Percentiles rank a stretch among this genome's conserved stretches.
These are phyloP conservation scores for Acronicta aceris DNA, from an alignment of 2,888 invertebrate genomes.

Conservation along the genomic window DNA sequence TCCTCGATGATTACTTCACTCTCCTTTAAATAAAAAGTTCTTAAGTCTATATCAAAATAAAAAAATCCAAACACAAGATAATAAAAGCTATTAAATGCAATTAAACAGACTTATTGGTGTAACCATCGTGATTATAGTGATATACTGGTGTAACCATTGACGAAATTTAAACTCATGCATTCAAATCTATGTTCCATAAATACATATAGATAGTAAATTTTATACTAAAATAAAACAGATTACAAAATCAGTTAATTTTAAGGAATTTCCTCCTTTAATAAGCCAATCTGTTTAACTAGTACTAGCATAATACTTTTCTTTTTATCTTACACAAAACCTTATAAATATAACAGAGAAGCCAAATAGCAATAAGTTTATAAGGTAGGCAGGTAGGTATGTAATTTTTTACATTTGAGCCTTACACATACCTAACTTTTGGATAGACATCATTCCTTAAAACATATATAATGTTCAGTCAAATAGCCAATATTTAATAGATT, in stretches of 20 bases:
- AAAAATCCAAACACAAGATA: slow-evolving; percentile 59
- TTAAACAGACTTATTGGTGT: slow-evolving; percentile 74
- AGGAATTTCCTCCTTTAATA: slow-evolving; percentile 13
- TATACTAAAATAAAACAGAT: slow-evolving; percentile 13
- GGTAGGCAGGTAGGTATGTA: slow-evolving; percentile 39
- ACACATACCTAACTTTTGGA: slow-evolving; percentile 38
- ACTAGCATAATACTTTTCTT: slow-evolving; percentile 42
- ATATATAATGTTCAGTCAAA: slow-evolving; percentile 52
- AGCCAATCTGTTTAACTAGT: slow-evolving; percentile 30
- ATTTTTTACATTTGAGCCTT: slow-evolving; percentile 47
- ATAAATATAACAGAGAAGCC: slow-evolving; percentile 41
- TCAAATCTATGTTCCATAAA: slow-evolving; percentile 8
- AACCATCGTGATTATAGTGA: slow-evolving; percentile 32
- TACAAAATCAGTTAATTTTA: slow-evolving; percentile 6
- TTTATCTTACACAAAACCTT: slow-evolving; percentile 33
- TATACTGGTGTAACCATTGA: slow-evolving; percentile 15
- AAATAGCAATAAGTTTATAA: slow-evolving; percentile 35
- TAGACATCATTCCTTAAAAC: slow-evolving; percentile 37
- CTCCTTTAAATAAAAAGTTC: slow-evolving; percentile 88
- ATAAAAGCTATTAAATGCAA: slow-evolving; percentile 81
- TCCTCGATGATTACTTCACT: slow-evolving; percentile 87
- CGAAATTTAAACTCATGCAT: slow-evolving; percentile 29
- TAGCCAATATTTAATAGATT: slow-evolving; percentile 41
- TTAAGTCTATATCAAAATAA: slow-evolving; percentile 81
- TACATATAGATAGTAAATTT: not conserved